Conservation (phyloP, 2,113 vertebrate species). For the Mirza zaza region DNA sequence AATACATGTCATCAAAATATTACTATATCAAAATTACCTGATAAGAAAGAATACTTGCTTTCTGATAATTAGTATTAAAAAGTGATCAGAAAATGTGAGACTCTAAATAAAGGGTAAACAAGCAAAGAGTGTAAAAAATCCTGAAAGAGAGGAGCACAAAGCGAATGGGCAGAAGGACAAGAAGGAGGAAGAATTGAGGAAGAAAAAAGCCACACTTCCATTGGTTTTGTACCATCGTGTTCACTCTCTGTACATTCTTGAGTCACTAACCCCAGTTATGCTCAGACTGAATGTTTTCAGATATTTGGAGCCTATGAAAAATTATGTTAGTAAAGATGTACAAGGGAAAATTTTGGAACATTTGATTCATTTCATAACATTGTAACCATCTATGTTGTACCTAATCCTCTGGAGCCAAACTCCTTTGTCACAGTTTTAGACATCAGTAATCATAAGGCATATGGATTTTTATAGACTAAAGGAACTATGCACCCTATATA, state of each 20-base stretch:
- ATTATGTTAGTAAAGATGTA: neutral
- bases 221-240: neutral
- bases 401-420: neutral
- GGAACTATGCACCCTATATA: neutral
- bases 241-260: neutral
- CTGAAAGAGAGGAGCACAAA: accelerated
- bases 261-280: no score
- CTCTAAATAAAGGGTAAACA: neutral
- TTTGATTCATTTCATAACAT: neutral
- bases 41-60: neutral
- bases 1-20: neutral
- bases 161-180: neutral
- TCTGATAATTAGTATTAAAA: neutral
- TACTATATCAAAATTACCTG: neutral
- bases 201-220: neutral
- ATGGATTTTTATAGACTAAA: neutral
- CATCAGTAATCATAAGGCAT: neutral
- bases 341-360: neutral
- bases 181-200: neutral
- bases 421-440: neutral
- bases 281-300: neutral
- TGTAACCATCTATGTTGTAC: neutral
- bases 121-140: neutral
- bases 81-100: neutral
- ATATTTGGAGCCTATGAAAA: neutral